Evolutionary conservation across 2,113 vertebrate species (phyloP), one percentile per base, ranked within the genome.

Genomic region (Boulengerochromis microlepis): DNA sequence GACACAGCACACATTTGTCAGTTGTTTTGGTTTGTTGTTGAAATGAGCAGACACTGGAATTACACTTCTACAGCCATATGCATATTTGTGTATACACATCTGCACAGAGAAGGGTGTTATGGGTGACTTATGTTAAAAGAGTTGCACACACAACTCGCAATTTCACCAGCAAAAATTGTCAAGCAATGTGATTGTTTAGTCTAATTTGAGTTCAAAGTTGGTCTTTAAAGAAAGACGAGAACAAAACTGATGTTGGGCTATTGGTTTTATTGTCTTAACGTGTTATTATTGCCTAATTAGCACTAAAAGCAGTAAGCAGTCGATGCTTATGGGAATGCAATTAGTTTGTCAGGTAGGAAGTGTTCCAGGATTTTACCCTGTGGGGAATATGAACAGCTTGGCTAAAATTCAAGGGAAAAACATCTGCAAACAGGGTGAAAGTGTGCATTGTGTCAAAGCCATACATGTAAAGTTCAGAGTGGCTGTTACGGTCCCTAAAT

Each of bases 51-150:
- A 71, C 0, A 71, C 7, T 42, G 19, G 19, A 15, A 69, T 69
- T 38, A 40, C 7, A 13, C 64, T 42, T 71, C 64, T 0, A 42
- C 35, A 71, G 61, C 0, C 1, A 0, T 38, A 66, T 22, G 19
- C 64, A 71, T 15, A 71, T 15, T 22, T 69, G 35, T 40, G 35
- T 38, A 22, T 69, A 38, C 35, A 40, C 19, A 40, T 69, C 35
- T 71, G 12, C 19, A 0, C 11, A 40, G 64, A 22, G 33, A 69
- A 69, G 5, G 1, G 35, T 42, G 3, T 42, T 74, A 26, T 45
- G 13, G 66, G 7, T 26, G 66, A 24, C 66, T 74, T 45, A 3
- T 74, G 66, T 26, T 45, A 6, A 71, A 71, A 74, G 38, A 45
- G 66, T 24, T 42, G 66, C 22, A 24, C 8, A 45, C 13, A 74